Evolutionary conservation across 2,888 invertebrate species (phyloP), one percentile per base, ranked within the genome.

Genomic region (Coelopa pilipes): DNA sequence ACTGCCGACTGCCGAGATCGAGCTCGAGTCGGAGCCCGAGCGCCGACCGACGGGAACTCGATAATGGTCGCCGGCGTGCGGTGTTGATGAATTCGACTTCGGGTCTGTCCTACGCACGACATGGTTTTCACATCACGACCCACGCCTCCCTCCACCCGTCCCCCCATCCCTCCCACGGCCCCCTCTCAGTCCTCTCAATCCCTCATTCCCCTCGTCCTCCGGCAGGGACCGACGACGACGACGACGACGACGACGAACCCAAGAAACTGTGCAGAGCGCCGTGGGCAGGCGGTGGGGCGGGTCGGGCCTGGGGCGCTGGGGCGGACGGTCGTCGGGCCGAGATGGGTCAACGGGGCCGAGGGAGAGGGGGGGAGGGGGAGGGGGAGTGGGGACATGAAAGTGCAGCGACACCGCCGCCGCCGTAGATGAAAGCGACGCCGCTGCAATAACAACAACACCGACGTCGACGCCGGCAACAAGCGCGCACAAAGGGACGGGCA

Each of bases 31-130:
- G 50, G 11, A n/a, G 55, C 55, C 46, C 46, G 1, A 65, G 1
- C 46, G 59, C 59, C 7, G 34, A 21, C 19, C 19, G 59, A 11
- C 59, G 17, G n/a, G 10, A 15, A 59, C 53, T 53, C 3, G 53
- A 34, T 62, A 19, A 59, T 21, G 21, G 66, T 1, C 34, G 7
- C 50, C 45, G 66, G 11, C 66, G 50, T 66, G 19, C 50, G 66
- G n/a, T 66, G 49, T 66, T 66, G 66, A 66, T 66, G 66, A 66
- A 66, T 66, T 66, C 50, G 66, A 66, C 66, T 49, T 66, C 34
- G 12, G 15, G 15, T 15, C 34, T 62, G 24, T 62, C n/a, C 24
- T 15, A 45, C 2, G 34, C 34, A 24, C 24, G 34, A 13, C n/a
- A 11, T 59, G 10, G 21, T 66, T 65, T 66, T 15, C 50, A 66